Base-by-base conservation (phyloP, 2,888 invertebrate genomes). In the Drosophila atroscutellata region DNA sequence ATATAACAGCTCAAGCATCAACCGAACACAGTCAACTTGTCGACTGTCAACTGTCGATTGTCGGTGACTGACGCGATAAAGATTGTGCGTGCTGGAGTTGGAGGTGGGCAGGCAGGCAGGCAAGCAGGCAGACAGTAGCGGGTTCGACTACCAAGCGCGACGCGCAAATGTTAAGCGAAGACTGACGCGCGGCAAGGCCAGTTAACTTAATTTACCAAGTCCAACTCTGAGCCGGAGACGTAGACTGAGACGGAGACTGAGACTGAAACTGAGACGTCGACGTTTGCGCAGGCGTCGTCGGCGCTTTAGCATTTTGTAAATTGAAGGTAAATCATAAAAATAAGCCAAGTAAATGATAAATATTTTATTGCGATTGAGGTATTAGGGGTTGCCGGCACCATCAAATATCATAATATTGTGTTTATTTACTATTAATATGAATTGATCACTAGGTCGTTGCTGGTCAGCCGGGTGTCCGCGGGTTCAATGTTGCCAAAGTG, bases 101-200 rank as follows among this genome's bases (percentile, higher is more conserved):
- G 59, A 59, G 59, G 64, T 26, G 45, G 24, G 45, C 45, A 24
- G 42, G 2, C 13, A 20, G 3, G 3, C 9, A 39, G 39, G 42
- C 45, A 20, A 20, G 11, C 20, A 5, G 20, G 20, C 20, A 45
- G 45, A 45, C 69, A 54, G 45, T 60, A 32, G 52, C 57, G 20
- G 67, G 18, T 62, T 61, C 54, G 60, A 62, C 50, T 62, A 57
- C 54, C 83, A 72, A 85, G 78, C 80, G 69, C 65, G 71, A 60
- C 62, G 76, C 68, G 72, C 86, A 74, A 87, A 80, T 62, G 88
- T 74, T 86, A 69, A 77, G 80, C 77, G 72, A 70, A 77, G 88
- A 90, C 91, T 90, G 91, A 73, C 76, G 77, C 63, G 68, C 79
- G 81, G 77, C 89, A 87, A 89, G 90, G 87, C 83, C 85, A 81